Conservation (phyloP, 2,113 vertebrate species). For the Cyanoramphus novaezelandiae region DNA sequence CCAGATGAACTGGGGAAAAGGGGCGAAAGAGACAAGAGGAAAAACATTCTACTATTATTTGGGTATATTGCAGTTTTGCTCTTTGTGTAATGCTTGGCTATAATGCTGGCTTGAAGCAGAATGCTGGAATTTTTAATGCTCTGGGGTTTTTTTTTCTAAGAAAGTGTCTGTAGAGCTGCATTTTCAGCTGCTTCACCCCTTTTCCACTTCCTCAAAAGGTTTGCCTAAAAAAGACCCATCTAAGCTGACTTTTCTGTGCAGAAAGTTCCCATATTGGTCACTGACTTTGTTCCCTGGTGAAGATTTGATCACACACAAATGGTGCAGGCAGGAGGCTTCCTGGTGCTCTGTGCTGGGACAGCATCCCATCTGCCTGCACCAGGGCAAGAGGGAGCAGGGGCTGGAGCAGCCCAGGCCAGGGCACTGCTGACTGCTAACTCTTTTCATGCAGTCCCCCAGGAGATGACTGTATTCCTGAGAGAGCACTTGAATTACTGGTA, state of each 20-base stretch:
- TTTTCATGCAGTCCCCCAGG: conserved; percentile 86
- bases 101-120: not conserved
- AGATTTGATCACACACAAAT: accelerated
- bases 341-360: not conserved
- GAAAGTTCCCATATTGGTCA: not conserved
- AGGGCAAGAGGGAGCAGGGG: accelerated
- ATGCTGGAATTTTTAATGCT: not conserved
- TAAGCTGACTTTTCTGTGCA: not conserved
- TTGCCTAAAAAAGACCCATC: not conserved
- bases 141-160: not conserved
- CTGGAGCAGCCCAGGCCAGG: not conserved
- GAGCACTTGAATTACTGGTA: conserved; percentile 99
- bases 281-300: not conserved
- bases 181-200: not conserved
- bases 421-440: not conserved
- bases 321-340: not conserved
- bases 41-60: not conserved
- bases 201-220: not conserved
- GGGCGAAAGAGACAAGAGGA: too few relatives aligned
- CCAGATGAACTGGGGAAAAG: not conserved
- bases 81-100: not conserved
- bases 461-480: conserved; percentile 94
- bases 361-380: not conserved
- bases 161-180: not conserved
- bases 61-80: not conserved